Conservation (phyloP, 2,888 invertebrate species). For the Morinoia aosen region DNA sequence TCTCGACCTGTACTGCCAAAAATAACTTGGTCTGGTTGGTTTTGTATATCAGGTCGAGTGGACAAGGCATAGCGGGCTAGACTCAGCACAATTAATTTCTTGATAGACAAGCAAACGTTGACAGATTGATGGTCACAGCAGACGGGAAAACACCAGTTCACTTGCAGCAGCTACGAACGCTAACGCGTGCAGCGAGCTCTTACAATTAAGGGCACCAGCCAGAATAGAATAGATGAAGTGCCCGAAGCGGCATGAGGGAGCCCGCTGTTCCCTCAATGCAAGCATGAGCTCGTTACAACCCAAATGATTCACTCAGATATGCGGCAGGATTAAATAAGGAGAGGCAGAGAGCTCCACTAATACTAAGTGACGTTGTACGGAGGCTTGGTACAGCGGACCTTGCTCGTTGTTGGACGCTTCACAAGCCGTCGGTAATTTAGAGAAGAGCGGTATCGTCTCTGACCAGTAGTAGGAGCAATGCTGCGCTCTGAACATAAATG, state of each 20-base stretch:
- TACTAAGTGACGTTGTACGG: background rate
- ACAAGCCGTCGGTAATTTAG: background rate
- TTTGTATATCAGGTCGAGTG: background rate
- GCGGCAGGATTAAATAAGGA: background rate
- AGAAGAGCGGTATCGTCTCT: background rate
- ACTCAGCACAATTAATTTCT: background rate
- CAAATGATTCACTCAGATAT: background rate
- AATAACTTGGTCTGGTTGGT: background rate
- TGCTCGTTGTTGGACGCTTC: background rate
- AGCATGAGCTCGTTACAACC: background rate
- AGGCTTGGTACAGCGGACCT: background rate
- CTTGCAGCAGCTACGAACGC: background rate
- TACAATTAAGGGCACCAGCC: background rate
- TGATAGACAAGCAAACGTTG: background rate
- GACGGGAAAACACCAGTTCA: background rate
- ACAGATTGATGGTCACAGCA: background rate
- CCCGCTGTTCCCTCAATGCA: background rate
- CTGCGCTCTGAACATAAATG: background rate
- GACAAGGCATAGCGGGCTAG: background rate
- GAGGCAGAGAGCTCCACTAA: background rate
- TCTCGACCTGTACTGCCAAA: background rate
- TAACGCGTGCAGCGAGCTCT: background rate
- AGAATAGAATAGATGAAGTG: background rate
- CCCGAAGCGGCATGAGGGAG: background rate
- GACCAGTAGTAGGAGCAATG: background rate